Evolutionary conservation across 2,113 vertebrate genomes (phyloP).

Genomic region (Orientallactaga bullata): DNA sequence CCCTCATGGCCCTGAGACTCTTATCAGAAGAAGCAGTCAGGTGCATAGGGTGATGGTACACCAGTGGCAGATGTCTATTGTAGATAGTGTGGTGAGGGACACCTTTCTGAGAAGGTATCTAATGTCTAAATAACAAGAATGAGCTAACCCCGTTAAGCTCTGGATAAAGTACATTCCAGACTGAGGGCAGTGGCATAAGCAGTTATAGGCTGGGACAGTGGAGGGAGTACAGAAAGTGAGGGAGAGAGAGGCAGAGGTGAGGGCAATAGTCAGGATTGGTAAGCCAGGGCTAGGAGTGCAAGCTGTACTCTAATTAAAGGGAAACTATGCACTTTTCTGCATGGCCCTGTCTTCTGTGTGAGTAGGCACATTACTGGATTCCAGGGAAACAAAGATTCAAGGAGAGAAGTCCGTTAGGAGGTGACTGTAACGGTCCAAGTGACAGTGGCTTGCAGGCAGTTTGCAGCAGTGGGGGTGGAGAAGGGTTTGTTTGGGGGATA

Average conservation of each 20-base stretch:
- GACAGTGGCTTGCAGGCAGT: background rate
- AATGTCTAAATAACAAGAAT: background rate
- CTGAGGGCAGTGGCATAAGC: background rate
- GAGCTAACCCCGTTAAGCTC: background rate
- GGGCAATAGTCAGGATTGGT: no score
- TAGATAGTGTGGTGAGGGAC: background rate
- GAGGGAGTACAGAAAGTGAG: accelerated
- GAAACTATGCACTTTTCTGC: background rate
- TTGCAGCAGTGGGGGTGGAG: background rate
- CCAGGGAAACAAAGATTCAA: background rate
- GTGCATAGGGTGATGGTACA: background rate
- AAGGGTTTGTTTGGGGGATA: background rate
- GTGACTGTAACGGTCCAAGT: background rate
- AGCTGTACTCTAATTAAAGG: background rate
- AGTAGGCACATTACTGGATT: background rate
- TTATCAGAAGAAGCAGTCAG: background rate
- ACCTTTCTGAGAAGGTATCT: background rate
- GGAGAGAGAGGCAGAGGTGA: background rate
- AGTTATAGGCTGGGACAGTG: background rate
- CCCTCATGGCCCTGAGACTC: background rate
- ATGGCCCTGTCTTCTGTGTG: background rate
- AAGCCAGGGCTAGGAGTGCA: background rate
- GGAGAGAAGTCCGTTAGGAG: background rate
- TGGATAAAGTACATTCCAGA: background rate
- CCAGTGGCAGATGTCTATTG: background rate